Conservation (phyloP, 2,797 vertebrate species). For the Phoeniculus purpureus region DNA sequence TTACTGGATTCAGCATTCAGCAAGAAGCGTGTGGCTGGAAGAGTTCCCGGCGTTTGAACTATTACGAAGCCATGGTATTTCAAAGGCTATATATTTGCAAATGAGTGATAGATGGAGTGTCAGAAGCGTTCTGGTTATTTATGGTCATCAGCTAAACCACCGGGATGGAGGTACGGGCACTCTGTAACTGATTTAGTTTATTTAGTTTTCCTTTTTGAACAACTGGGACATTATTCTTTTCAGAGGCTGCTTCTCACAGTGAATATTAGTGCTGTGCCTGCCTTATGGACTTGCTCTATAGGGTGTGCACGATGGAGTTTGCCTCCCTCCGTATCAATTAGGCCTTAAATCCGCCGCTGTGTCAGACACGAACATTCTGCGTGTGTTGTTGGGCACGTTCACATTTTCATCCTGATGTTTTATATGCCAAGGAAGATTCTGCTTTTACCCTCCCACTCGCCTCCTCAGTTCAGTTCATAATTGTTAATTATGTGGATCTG, state of each 20-base stretch:
- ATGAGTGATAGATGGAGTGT: constrained; percentile 29
- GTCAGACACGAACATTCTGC: neutral
- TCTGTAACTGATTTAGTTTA: neutral
- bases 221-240: constrained; percentile 17
- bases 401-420: neutral
- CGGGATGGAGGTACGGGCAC: constrained; percentile 33
- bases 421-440: neutral
- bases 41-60: constrained; percentile 27
- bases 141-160: neutral
- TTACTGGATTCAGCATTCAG: constrained; percentile 19
- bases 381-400: neutral
- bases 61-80: constrained; percentile 18
- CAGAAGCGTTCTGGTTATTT: constrained; percentile 22
- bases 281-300: neutral
- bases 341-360: neutral
- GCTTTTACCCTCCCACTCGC: neutral
- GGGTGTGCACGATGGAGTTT: neutral
- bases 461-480: neutral
- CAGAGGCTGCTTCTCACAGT: neutral
- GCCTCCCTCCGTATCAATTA: neutral
- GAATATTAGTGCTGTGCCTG: neutral
- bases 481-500: neutral
- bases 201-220: neutral
- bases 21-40: constrained; percentile 40
- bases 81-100: constrained; percentile 28